Base-by-base conservation (phyloP, 1,140 invertebrate genomes). In the Calephelis virginiensis region DNA sequence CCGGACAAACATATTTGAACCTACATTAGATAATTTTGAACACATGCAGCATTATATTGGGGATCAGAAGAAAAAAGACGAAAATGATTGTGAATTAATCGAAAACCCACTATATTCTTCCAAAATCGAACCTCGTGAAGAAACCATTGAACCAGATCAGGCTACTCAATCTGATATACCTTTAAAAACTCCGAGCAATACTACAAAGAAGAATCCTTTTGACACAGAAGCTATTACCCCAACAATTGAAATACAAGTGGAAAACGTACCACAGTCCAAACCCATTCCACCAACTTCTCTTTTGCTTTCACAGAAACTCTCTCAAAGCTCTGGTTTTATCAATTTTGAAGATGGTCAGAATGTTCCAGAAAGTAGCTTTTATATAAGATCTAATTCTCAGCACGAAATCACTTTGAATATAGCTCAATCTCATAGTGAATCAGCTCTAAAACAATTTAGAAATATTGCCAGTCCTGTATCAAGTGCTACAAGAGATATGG, bases 351-450 rank as follows among this genome's bases (percentile, higher is more conserved):
- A 85, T 13, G 67, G 66, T 10, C 67, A 75, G 7, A 70, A 67
- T 11, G 60, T 53, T 46, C 66, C 81, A 0, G 82, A 84, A 8
- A 75, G 78, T 8, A 89, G 78, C 69, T 87, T 83, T 48, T 93
- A 93, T 46, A 93, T 94, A 56, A 82, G 94, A 1, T 94, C 93
- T 5, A 94, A 92, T 68, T 95, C 94, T 0, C 94, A 95, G 74
- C 94, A 94, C 70, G 92, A 93, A 46, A 90, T 93, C 4, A 88
- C 89, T 40, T 76, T 95, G 61, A 95, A 94, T 67, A 94, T 97
- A 48, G 94, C 94, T 1, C 94, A 94, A 47, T 96, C 95, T 1
- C 95, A 96, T 73, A 96, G 94, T 70, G 96, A 97, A 75, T 96
- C 94, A 8, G 95, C 96, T 50, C 83, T 97, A 6, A 94, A 93